These are phyloP conservation scores for Gallinago solitaria DNA, from an alignment of 2,797 vertebrate species.

Conservation along the genomic window DNA sequence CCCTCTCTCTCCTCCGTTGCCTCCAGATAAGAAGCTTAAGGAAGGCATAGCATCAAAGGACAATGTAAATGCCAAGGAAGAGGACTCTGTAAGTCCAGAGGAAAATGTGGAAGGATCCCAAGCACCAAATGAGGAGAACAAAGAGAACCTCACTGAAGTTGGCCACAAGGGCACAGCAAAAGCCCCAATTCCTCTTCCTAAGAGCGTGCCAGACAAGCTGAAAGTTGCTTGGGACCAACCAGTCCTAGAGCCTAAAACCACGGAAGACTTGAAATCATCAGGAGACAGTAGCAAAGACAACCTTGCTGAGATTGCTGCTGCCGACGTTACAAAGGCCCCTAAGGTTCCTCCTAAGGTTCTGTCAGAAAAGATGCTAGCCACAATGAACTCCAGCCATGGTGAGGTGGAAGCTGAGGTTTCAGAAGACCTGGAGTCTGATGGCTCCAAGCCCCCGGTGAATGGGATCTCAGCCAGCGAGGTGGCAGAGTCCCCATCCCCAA, in stretches of 20 bases:
- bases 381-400: neutral
- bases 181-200: constrained; percentile 56
- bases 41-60: constrained; percentile 23
- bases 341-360: constrained; percentile 67
- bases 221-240: constrained; percentile 82
- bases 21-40: constrained; percentile 75
- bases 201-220: constrained; percentile 65
- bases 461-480: constrained; percentile 33
- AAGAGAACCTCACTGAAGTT: neutral
- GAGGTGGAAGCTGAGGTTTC: neutral
- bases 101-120: constrained; percentile 16
- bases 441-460: constrained; percentile 24
- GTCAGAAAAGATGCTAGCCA: constrained; percentile 62
- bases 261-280: constrained; percentile 56
- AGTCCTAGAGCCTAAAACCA: constrained; percentile 53
- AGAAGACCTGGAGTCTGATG: neutral
- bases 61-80: neutral
- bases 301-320: constrained; percentile 59
- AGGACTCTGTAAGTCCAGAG: neutral
- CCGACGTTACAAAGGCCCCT: constrained; percentile 60
- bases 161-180: constrained; percentile 10
- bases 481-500: neutral
- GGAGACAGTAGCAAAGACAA: constrained; percentile 65
- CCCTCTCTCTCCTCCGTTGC: constrained; percentile 66
- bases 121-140: constrained; percentile 38